Percentiles rank a stretch among this genome's conserved stretches.
These are phyloP conservation scores for Trichomalopsis sarcophagae DNA, from an alignment of 1,140 invertebrate species.

Conservation along the genomic window DNA sequence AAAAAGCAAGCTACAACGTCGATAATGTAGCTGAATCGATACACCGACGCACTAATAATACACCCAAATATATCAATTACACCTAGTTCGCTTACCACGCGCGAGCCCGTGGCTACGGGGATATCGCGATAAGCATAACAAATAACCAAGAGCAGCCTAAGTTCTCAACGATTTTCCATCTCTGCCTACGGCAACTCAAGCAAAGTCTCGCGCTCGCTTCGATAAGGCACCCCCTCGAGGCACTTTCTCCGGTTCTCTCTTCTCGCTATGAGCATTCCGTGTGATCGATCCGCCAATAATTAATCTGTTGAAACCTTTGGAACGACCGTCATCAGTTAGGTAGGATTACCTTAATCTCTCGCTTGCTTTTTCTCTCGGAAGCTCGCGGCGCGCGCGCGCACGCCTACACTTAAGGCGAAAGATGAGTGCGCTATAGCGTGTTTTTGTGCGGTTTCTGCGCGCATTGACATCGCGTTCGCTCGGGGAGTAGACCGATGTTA, in stretches of 20 bases:
- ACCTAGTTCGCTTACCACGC: neutral
- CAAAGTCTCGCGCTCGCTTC: neutral
- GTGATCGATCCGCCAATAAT: slow-evolving; percentile 61
- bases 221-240: neutral
- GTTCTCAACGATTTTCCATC: neutral
- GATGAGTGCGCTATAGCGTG: slow-evolving; percentile 24
- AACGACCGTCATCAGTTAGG: slow-evolving; percentile 70
- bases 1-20: too few relatives aligned
- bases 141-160: neutral
- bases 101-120: neutral
- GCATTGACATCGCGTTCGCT: neutral
- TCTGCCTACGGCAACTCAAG: neutral
- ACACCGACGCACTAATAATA: too few relatives aligned
- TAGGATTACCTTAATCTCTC: slow-evolving; percentile 69
- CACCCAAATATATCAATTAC: too few relatives aligned
- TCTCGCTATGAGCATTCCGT: neutral
- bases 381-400: neutral
- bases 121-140: neutral
- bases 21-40: too few relatives aligned
- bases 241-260: neutral
- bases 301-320: slow-evolving; percentile 71
- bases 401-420: neutral
- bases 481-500: neutral
- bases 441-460: slow-evolving; percentile 33
- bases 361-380: neutral